Base-by-base conservation (phyloP, 2,888 invertebrate species). In the Oxycera nigricornis region DNA sequence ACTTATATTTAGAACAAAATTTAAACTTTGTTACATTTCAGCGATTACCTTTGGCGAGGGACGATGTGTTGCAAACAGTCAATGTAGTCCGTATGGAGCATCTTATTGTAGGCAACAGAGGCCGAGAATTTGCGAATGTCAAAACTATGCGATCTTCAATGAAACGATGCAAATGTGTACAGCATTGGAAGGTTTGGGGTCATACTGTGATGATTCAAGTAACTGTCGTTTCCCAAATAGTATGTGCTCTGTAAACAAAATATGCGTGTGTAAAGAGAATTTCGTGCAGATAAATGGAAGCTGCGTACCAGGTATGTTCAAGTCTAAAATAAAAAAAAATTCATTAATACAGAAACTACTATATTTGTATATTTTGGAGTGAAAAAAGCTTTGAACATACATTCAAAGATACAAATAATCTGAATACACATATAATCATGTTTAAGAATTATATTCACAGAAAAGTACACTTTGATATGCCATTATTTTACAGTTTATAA, bases 61-160 rank as follows among this genome's bases (percentile, higher is more conserved):
- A 73, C 82, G 84, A 22, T 85, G 85, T 77, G 82, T 82, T 20
- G 82, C 82, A 74, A 81, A 82, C 77, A 84, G 82, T 75, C 85
- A 85, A 77, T 85, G 85, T 74, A 83, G 84, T 78, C 85, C 85
- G 2, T 85, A 80, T 70, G 85, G 85, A n/a, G 82, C 82, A 52
- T 65, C 76, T 2, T 76, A 73, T 73, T 78, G 78, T 46, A 82
- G 77, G 76, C 81, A 82, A 61, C 79, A 78, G 31, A 70, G 81
- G 2, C 83, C 82, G 9, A 81, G 82, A 78, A 80, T 82, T 20
- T 85, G 85, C 75, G 81, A 81, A 7, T 85, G 85, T 73, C 82
- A 82, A 75, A 80, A 82, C 22, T 85, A 82, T 75, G 83, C 85
- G 2, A 79, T 80, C 50, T 85, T 82, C 46, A 81, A 85, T 79